Conservation (phyloP, 2,888 invertebrate genomes). For the Melieria omissa region DNA sequence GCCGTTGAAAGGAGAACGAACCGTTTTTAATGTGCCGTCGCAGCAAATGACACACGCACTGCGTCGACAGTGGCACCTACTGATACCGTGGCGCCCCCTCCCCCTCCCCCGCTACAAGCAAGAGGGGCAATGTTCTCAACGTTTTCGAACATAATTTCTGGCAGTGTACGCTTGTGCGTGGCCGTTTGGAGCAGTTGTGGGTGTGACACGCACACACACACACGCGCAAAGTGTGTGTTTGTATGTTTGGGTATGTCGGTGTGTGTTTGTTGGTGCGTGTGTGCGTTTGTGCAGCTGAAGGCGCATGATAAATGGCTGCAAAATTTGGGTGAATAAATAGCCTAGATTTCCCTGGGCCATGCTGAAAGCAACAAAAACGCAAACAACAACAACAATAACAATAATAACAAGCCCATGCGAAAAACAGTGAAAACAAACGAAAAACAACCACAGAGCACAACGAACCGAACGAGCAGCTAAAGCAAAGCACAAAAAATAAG, state of each 20-base stretch:
- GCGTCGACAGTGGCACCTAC: neutral
- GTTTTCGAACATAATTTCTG: slow-evolving; percentile 35
- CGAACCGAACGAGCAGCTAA: slow-evolving; percentile 9
- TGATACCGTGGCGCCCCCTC: neutral
- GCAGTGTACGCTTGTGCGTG: slow-evolving; percentile 24
- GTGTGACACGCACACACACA: slow-evolving; percentile 17
- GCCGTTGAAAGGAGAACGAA: neutral
- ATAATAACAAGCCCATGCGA: slow-evolving; percentile 32
- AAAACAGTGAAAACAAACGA: slow-evolving; percentile 12
- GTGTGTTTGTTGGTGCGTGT: slow-evolving; percentile 22
- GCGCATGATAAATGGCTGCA: slow-evolving; percentile 47
- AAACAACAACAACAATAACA: slow-evolving; percentile 35
- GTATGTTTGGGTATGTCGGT: neutral
- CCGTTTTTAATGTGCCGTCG: neutral
- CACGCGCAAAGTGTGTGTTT: neutral
- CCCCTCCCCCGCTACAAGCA: too few relatives aligned
- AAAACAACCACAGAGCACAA: neutral
- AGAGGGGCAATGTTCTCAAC: neutral
- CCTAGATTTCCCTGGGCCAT: slow-evolving; percentile 59
- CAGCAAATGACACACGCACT: neutral
- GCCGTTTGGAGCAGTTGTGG: slow-evolving; percentile 50
- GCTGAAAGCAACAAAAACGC: slow-evolving; percentile 39
- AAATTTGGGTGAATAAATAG: slow-evolving; percentile 63
- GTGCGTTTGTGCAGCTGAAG: slow-evolving; percentile 51
- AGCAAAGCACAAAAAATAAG: slow-evolving; percentile 26